Conservation (phyloP, 2,888 invertebrate genomes). For the Saturnia pavonia region DNA sequence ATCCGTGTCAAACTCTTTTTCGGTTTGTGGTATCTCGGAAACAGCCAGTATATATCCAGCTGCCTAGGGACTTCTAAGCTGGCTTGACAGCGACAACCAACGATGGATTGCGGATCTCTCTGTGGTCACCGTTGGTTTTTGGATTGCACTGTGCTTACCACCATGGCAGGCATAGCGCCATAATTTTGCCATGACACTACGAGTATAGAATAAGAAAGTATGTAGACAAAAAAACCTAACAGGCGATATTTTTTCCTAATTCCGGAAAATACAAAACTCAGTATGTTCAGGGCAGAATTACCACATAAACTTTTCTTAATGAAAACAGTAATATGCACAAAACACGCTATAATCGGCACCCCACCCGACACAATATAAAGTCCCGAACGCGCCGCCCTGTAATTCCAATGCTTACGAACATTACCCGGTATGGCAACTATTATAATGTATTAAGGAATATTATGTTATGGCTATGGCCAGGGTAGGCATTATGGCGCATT, state of each 20-base stretch:
- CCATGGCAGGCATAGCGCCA: no score
- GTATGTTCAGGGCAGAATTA: neutral
- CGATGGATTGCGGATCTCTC: no score
- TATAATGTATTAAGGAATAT: conserved; percentile 81
- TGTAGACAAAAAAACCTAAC: neutral
- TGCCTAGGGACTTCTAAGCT: no score
- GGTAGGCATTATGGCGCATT: conserved; percentile 66
- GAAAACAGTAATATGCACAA: neutral
- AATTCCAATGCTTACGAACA: conserved; percentile 80
- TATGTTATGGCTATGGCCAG: conserved; percentile 73
- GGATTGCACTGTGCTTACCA: no score
- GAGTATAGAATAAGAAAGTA: neutral
- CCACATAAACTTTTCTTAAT: neutral
- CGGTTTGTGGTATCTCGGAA: no score
- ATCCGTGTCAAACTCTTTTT: no score
- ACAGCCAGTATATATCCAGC: no score
- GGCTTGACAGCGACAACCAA: no score
- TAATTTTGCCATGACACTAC: no score
- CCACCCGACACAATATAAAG: conserved; percentile 55
- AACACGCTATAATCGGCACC: conserved; percentile 37
- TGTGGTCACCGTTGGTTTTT: no score
- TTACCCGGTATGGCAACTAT: conserved; percentile 78
- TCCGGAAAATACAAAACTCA: neutral
- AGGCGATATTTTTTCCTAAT: neutral
- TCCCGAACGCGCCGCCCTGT: conserved; percentile 74